phyloP scores from a whole-genome alignment of 2,113 vertebrate species.

The Agapornis roseicollis region DNA sequence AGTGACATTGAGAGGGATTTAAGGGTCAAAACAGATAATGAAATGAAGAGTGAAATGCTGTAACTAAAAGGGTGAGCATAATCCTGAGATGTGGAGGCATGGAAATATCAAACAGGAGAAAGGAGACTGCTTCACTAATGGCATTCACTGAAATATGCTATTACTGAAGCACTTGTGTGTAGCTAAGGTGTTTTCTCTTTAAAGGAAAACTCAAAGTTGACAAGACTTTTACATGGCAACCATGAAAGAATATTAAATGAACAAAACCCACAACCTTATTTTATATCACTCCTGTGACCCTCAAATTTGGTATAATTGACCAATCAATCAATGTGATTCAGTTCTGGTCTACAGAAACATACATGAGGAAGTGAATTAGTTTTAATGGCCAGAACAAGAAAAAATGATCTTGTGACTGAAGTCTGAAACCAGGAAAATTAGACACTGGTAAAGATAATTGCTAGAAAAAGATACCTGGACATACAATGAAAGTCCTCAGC shows the following conservation, averaged over 20 bases:
- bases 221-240: neutral
- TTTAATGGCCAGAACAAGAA: neutral
- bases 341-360: neutral
- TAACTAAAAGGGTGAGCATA: neutral
- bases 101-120: neutral
- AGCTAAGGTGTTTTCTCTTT: neutral
- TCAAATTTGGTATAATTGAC: neutral
- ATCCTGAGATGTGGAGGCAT: neutral
- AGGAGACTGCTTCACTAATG: neutral
- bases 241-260: neutral
- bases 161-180: neutral
- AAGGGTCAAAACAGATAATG: neutral
- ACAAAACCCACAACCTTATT: fast-evolving
- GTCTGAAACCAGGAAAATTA: neutral
- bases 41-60: neutral
- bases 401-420: neutral
- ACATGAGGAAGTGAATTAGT: neutral
- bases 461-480: neutral
- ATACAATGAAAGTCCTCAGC: neutral
- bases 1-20: neutral
- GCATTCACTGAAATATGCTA: neutral
- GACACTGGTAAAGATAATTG: neutral
- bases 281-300: neutral
- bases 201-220: neutral
- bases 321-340: neutral